phyloP scores from a whole-genome alignment of 2,113 vertebrate genomes.

The Rhizomys pruinosus region DNA sequence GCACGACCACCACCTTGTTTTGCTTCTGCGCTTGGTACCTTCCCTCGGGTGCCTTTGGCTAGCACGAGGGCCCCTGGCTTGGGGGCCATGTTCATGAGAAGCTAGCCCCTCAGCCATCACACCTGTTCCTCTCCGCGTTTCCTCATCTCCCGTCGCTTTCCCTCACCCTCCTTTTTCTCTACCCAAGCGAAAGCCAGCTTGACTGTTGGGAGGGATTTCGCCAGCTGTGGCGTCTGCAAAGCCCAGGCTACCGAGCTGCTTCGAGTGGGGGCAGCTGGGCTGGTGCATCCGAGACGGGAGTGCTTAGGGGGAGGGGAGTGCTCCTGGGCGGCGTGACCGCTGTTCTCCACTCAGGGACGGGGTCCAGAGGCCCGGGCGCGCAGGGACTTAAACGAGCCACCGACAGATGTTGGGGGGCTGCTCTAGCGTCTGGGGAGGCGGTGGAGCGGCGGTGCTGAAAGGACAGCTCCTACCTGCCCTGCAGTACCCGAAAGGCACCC shows the following conservation, averaged over 20 bases:
- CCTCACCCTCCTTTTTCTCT: conserved; percentile 56
- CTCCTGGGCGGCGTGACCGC: not conserved
- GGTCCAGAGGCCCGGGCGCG: not conserved
- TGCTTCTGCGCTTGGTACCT: not conserved
- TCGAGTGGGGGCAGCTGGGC: conserved; percentile 67
- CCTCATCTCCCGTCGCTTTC: conserved; percentile 53
- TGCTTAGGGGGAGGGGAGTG: conserved; percentile 58
- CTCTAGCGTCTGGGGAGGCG: conserved; percentile 61
- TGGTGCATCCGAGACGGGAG: conserved; percentile 28
- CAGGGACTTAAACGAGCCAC: not conserved
- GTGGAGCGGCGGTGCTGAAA: conserved; percentile 81
- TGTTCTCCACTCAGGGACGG: not conserved
- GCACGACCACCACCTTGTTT: conserved; percentile 11
- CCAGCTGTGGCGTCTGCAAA: conserved; percentile 69
- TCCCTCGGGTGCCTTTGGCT: not conserved
- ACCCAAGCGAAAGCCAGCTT: conserved; percentile 53
- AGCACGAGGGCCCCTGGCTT: conserved; percentile 16
- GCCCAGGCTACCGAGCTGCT: conserved; percentile 59
- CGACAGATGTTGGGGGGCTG: conserved; percentile 19
- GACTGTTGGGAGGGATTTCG: conserved; percentile 64
- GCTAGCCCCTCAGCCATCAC: conserved; percentile 59
- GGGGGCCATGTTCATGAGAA: not conserved
- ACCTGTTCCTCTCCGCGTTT: conserved; percentile 74
- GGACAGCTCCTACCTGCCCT: conserved; percentile 84
- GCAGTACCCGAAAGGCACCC: conserved; percentile 61